Evolutionary conservation across 2,888 invertebrate species (phyloP).

Genomic region (Apamea anceps): DNA sequence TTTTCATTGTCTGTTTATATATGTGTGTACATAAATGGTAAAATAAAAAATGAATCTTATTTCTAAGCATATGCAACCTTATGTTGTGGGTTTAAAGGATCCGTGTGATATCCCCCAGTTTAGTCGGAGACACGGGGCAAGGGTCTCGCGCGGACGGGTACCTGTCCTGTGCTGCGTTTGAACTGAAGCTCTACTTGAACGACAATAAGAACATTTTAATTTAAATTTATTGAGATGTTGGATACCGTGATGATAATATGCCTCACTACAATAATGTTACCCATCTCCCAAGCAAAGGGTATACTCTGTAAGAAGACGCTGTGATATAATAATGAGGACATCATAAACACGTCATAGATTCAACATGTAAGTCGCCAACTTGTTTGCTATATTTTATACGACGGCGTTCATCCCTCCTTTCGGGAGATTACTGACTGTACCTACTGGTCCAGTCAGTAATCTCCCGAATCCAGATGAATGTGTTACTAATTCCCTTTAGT

Average conservation of each 20-base stretch:
- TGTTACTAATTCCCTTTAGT: too few relatives aligned
- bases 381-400: too few relatives aligned
- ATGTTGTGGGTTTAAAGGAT: background rate
- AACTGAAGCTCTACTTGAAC: background rate
- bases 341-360: background rate
- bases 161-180: constrained; percentile 22
- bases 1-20: too few relatives aligned
- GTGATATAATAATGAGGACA: background rate
- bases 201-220: background rate
- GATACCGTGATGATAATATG: too few relatives aligned
- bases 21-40: too few relatives aligned
- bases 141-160: background rate
- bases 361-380: background rate
- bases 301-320: background rate
- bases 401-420: too few relatives aligned
- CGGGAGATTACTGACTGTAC: too few relatives aligned
- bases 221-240: background rate
- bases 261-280: background rate
- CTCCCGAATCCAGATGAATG: too few relatives aligned
- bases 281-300: too few relatives aligned
- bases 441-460: too few relatives aligned
- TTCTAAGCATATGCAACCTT: background rate
- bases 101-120: background rate
- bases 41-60: too few relatives aligned
- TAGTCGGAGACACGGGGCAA: background rate